These are phyloP conservation scores for Heliconius nattereri DNA, from an alignment of 1,140 invertebrate species.

Conservation along the genomic window DNA sequence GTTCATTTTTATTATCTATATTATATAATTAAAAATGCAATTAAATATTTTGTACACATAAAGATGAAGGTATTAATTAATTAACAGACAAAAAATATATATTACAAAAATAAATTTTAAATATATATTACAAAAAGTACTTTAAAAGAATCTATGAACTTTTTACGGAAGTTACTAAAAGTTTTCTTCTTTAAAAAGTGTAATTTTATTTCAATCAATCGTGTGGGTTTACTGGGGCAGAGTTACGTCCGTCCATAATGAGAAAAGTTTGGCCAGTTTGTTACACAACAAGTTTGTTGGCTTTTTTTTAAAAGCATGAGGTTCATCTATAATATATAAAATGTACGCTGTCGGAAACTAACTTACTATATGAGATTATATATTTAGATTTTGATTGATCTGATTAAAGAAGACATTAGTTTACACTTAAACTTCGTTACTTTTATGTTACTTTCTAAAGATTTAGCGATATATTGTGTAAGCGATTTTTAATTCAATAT, in stretches of 20 bases:
- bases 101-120: not conserved
- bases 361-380: not conserved
- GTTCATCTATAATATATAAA: not conserved
- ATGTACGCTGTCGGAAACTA: not conserved
- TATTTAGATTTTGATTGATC: not conserved
- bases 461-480: too few species aligned
- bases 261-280: constrained; percentile 18
- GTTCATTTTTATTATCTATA: too few species aligned
- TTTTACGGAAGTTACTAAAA: not conserved
- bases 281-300: constrained; percentile 23
- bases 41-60: too few species aligned
- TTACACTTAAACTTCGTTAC: too few species aligned
- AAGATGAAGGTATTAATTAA: too few species aligned
- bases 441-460: too few species aligned
- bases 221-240: constrained; percentile 7
- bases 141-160: not conserved
- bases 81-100: not conserved
- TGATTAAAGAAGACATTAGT: too few species aligned
- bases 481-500: too few species aligned
- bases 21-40: too few species aligned
- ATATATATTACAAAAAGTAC: not conserved
- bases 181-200: not conserved
- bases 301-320: constrained; percentile 19
- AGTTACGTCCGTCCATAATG: constrained; percentile 24
- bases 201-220: constrained; percentile 27